phyloP scores from a whole-genome alignment of 2,113 vertebrate species.

The Narcine bancroftii region DNA sequence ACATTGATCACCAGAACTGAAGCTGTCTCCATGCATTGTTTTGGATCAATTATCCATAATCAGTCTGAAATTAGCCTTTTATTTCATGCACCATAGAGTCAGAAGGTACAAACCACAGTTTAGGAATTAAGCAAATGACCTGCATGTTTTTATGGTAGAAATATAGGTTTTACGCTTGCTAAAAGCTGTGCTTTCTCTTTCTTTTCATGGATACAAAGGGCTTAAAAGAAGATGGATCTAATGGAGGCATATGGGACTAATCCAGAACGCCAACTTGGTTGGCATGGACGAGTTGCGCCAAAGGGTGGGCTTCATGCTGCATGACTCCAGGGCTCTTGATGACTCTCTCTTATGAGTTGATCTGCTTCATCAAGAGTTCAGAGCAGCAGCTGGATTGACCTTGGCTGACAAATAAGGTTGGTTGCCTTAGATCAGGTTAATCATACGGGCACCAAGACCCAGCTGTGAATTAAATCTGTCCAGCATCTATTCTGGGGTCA shows the following conservation, averaged over 20 bases:
- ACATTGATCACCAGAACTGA: background rate
- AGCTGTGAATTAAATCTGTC: background rate
- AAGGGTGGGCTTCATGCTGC: too few relatives aligned
- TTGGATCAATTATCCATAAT: background rate
- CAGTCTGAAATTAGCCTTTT: background rate
- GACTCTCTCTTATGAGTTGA: too few relatives aligned
- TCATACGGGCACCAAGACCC: background rate
- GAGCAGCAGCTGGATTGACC: background rate
- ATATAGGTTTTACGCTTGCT: background rate
- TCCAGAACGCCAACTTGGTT: too few relatives aligned
- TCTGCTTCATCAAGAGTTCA: background rate
- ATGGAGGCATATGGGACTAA: too few relatives aligned
- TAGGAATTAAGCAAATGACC: background rate
- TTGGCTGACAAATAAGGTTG: background rate
- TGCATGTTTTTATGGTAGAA: background rate
- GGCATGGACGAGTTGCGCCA: too few relatives aligned
- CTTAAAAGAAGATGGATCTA: too few relatives aligned
- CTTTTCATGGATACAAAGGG: too few relatives aligned
- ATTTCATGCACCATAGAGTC: background rate
- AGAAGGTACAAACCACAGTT: background rate
- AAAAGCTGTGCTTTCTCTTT: background rate
- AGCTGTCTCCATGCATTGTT: background rate
- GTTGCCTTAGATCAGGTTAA: background rate
- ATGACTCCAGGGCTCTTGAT: too few relatives aligned
- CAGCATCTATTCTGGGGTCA: background rate